A percentile compares a stretch with the other conserved stretches of the same genome.
Conservation (phyloP, 2,113 vertebrate genomes). For the Parotia lawesii region DNA sequence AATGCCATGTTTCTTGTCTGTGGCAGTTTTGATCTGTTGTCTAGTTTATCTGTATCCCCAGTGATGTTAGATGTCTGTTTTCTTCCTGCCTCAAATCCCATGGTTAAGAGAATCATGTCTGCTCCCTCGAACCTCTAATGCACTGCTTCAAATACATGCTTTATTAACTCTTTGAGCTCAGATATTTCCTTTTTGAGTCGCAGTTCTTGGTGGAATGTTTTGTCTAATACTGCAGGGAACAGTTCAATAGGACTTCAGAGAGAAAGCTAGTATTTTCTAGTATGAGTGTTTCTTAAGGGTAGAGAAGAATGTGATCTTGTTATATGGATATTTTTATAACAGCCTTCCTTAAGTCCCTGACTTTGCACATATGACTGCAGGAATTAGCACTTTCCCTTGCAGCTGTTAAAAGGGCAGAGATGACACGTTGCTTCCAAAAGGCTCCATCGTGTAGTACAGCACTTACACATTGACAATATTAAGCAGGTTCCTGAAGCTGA, state of each 20-base stretch:
- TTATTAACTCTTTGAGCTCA: not conserved
- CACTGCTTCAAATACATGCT: not conserved
- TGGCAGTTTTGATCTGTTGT: not conserved
- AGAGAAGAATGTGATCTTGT: not conserved
- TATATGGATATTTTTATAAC: not conserved
- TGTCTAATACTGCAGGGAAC: not conserved
- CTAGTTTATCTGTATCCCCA: not conserved
- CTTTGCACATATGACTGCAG: not conserved
- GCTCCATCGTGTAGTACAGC: not conserved
- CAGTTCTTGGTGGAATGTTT: not conserved
- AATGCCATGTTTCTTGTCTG: not conserved
- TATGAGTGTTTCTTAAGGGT: not conserved
- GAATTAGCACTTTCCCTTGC: not conserved
- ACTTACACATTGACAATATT: rapidly evolving
- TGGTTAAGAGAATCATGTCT: not conserved
- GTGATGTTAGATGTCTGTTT: not conserved
- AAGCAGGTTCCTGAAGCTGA: not conserved
- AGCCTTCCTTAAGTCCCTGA: not conserved
- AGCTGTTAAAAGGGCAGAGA: not conserved
- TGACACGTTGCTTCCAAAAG: not conserved
- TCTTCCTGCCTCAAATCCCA: not conserved
- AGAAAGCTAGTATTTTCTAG: not conserved
- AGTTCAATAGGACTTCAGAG: not conserved
- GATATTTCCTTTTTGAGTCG: not conserved
- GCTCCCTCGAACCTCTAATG: not conserved